Base-by-base conservation (phyloP, 2,888 invertebrate species). In the Mimumesa dahlbomi region DNA sequence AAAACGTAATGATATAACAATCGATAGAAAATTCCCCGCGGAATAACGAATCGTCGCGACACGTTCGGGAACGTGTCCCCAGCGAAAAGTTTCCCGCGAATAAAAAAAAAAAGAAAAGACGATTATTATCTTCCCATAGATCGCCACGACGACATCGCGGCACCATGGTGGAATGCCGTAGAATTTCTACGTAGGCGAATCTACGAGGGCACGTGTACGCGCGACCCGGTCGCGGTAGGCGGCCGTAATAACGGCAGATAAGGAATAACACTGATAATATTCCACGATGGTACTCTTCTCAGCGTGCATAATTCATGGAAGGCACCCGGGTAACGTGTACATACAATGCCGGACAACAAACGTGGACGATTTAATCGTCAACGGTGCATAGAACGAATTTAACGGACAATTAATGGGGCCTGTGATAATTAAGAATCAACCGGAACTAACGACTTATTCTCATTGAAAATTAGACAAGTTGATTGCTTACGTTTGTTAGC, bases 241-340 rank as follows among this genome's bases (percentile, higher is more conserved):
- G 75, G 59, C 46, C 69, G 69, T 57, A 74, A 74, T 78, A 73
- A 73, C 67, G 67, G 59, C 67, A 64, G 72, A 82, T 75, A 82
- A 75, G 58, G 70, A 75, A 64, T 67, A 71, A 69, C 65, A 59
- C 59, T 67, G 77, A 82, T 81, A 77, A 79, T 78, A 75, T 74
- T 66, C 68, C 66, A 58, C 70, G 46, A 38, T 65, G 67, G 42
- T 53, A 63, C 52, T 69, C 54, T 58, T 73, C 65, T 11, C 53
- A 46, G 61, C 52, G 77, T 76, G 82, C 82, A 82, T 82, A 76
- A 79, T 82, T 82, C 77, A 80, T 79, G 65, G 73, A 70, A 70
- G 46, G n/a, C n/a, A n/a, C n/a, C n/a, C 56, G 53, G 57, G 52
- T 53, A 71, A 46, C 42, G 54, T 46, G 59, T 48, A 45, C 50